Evolutionary conservation across 2,113 vertebrate genomes (phyloP).

Genomic region (Poecile atricapillus): DNA sequence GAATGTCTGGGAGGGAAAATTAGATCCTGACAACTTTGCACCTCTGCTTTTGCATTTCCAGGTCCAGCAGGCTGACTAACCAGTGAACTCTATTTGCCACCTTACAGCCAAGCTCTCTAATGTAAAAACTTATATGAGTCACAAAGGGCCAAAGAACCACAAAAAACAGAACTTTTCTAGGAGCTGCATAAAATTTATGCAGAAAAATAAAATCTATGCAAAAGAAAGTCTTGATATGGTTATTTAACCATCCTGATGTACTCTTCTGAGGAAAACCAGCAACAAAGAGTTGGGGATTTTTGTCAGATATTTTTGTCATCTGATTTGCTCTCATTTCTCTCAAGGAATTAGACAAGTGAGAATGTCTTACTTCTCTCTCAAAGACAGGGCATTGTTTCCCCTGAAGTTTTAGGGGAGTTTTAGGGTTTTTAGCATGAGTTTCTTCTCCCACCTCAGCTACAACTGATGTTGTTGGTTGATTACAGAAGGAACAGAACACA

Average conservation of each 20-base stretch:
- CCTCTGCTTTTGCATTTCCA: neutral
- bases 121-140: neutral
- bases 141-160: neutral
- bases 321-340: neutral
- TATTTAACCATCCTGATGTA: neutral
- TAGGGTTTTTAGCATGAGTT: rapidly evolving
- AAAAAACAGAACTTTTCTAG: neutral
- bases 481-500: neutral
- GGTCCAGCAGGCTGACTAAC: neutral
- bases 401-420: too few relatives aligned
- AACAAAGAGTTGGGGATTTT: neutral
- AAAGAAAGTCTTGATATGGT: neutral
- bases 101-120: neutral
- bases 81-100: too few relatives aligned
- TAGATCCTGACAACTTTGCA: neutral
- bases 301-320: neutral
- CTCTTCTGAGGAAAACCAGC: neutral
- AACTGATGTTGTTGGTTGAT: neutral
- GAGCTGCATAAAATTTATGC: neutral
- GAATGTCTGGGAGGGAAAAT: neutral
- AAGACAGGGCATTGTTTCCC: neutral
- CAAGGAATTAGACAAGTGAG: neutral
- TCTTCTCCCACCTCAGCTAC: neutral
- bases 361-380: neutral
- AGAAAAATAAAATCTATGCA: neutral